Conservation (phyloP, 2,797 vertebrate genomes). For the Zalophus californianus region DNA sequence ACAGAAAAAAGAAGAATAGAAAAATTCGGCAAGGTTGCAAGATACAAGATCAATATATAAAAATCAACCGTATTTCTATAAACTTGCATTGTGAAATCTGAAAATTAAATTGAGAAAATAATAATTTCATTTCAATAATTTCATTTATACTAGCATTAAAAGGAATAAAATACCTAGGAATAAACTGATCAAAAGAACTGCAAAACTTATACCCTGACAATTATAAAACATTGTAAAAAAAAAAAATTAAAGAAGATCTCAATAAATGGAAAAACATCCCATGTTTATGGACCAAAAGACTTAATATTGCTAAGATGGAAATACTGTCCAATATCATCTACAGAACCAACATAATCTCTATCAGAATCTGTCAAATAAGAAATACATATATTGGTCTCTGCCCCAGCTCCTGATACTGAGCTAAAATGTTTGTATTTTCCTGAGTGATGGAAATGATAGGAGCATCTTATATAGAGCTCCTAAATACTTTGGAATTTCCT, state of each 20-base stretch:
- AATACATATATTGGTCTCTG: background rate
- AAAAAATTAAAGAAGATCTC: background rate
- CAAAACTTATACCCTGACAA: background rate
- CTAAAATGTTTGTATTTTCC: background rate
- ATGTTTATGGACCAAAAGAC: background rate
- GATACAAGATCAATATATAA: background rate
- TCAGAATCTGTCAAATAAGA: background rate
- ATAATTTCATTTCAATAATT: background rate
- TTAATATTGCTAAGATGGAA: background rate
- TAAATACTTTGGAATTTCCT: background rate
- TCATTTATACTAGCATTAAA: background rate
- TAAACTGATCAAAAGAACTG: background rate
- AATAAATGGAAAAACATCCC: background rate
- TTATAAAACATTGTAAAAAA: background rate
- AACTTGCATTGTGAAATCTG: background rate
- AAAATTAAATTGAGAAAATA: background rate
- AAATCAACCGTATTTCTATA: background rate
- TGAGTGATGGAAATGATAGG: background rate
- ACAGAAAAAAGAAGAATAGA: background rate
- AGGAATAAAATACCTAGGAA: background rate
- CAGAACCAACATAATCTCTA: background rate
- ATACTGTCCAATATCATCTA: background rate
- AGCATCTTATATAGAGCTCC: background rate
- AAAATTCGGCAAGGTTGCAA: background rate
- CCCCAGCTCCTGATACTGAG: background rate